Evolutionary conservation across 30 jellyfish, hydroid and myxozoan genomes (phyloP), one percentile per base, ranked within the genome.

Genomic region (Clytia hemisphaerica): DNA sequence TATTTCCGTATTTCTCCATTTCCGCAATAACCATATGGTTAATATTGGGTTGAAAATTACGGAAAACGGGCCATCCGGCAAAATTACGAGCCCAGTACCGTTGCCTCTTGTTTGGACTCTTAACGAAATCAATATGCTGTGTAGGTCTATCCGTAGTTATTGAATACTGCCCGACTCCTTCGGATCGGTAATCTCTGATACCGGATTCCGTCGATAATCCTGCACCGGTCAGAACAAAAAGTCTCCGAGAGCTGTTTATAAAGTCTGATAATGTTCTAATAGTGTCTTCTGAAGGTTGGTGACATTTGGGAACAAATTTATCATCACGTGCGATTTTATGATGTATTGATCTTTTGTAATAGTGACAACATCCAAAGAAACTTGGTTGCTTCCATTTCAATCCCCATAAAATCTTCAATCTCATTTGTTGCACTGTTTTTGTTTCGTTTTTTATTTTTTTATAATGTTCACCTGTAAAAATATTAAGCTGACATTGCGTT

Each of bases 201-300:
- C 96, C 94, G 1, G 95, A 86, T 72, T 86, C 96, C 1, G 96
- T 86, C 29, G 96, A 86, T 3, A 86, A 78, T 1, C 96, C 96
- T 16, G 96, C 96, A 33, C 96, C 96, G 16, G 96, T 86, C 45
- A 86, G 22, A 1, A 86, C 85, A 58, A 86, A 72, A 32, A 86
- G 77, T 67, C 77, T 58, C 54, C 53, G 51, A 7, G 82, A 70
- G 10, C 35, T 63, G 47, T 69, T 21, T 30, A 84, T 28, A 61
- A 84, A 84, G 22, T 71, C 78, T 12, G 46, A 25, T 38, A 77
- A 29, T 26, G 12, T 45, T 21, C 19, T 85, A 45, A 77, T 36
- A 19, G 66, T 77, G 16, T 50, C 22, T 12, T 60, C 74, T 18
- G 59, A 21, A 14, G 55, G 36, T 33, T 49, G 42, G 7, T 36